Base-by-base conservation (phyloP, 2,113 vertebrate genomes). In the Gymnogyps californianus region DNA sequence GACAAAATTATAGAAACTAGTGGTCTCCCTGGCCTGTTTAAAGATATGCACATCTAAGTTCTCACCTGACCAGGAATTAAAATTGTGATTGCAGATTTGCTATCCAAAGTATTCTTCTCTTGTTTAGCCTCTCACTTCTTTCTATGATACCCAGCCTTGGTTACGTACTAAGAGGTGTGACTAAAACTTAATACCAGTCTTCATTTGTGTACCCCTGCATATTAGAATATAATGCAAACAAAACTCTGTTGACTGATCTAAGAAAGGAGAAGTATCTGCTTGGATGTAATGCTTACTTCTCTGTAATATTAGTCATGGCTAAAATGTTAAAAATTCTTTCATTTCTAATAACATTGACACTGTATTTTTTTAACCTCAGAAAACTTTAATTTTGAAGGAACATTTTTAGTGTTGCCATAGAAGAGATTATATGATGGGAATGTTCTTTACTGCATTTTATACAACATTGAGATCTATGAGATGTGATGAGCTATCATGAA, bases 151-250 rank as follows among this genome's bases (percentile, higher is more conserved):
- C 5, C 21, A 86, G n/a, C 6, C 42, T 44, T 36, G 5, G 3
- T 47, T 32, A 47, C 22, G 24, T 22, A 32, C 21, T 47, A 34
- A 51, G 13, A 86, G 8, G 13, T 13, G 13, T 22, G 40, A 70
- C 6, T 62, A 75, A 71, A 86, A 57, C 3, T 54, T 74, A 26
- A 71, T 6, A 76, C 6, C 12, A 49, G 1, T 47, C 22, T 69
- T 84, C 4, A 1, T 25, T 4, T 78, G 8, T 40, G 16, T 32
- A 47, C 3, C 16, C 16, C 7, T 38, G 16, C 3, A 1, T 65
- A 32, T 17, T n/a, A 78, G 11, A 82, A 52, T 32, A n/a, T 13
- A 49, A 64, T 13, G 4, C 29, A 83, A 71, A 52, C 19, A 70
- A 74, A 85, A 32, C 3, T 59, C 31, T 49, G 7, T n/a, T 79